Evolutionary conservation across 2,113 vertebrate genomes (phyloP), one percentile per base, ranked within the genome.

Genomic region (Sterrhoptilus dennistouni): DNA sequence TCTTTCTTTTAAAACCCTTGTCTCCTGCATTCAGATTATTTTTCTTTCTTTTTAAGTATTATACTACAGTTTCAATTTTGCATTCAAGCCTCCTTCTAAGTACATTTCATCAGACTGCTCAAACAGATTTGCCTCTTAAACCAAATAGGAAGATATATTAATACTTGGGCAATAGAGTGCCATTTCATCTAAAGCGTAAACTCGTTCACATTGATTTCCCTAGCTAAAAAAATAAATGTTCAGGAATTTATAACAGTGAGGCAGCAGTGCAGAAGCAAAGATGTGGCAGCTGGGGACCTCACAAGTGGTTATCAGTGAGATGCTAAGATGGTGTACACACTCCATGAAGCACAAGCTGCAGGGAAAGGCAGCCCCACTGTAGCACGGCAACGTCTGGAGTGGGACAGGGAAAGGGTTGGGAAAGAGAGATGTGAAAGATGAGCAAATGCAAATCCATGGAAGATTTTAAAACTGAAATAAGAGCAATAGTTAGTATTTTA

Each of bases 31-130:
- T 60, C 40, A 87, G 35, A 50, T 60, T 38, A 28, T 19, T 57
- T 94, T 89, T 53, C 36, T 85, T 87, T 78, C 20, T 14, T 64
- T 69, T 47, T 49, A 65, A 45, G 33, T 60, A 69, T 15, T 82
- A 38, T 52, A 6, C 59, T 56, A 64, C 14, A 59, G 47, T 88
- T 74, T 81, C 60, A 82, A 18, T 82, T 92, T 82, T 78, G 14
- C 29, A 52, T 79, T 86, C 71, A 64, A 61, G 45, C 11, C 54
- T 83, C 18, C 20, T 90, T 80, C 70, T 52, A 84, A 75, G 70
- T 23, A 17, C 57, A 56, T 91, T 95, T 91, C 52, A 84, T 91
- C 60, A 87, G 29, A 53, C 40, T 20, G 5, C 54, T 87, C 92
- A 84, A 84, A 86, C 7, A 87, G 44, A 53, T 83, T 57, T 93